Evolutionary conservation across 2,797 vertebrate species (phyloP), one percentile per base, ranked within the genome.

Genomic region (Trachurus trachurus): DNA sequence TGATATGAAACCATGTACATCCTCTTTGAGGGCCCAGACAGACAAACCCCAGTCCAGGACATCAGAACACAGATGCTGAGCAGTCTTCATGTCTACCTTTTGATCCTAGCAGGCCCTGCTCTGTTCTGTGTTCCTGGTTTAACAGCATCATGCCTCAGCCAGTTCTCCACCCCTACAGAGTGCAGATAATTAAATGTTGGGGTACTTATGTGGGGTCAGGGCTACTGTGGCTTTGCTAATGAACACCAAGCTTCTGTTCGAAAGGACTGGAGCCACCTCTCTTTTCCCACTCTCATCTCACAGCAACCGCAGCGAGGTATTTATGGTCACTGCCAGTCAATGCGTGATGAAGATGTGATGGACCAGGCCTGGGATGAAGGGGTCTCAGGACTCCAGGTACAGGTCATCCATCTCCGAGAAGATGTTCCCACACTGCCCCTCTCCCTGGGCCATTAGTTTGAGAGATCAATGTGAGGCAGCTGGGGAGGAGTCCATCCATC

Each of bases 131-230:
- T 62, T 71, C 88, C 92, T 90, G 87, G 78, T 93, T 90, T 81
- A 91, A 91, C 89, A 71, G 95, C 96, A 96, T 93, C 88, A 85
- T 88, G 12, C 54, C 74, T 83, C 85, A 93, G 87, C 92, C 93
- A 39, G 50, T 70, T 22, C 57, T 44, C 16, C 34, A 11, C 39
- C 68, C 70, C 52, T 17, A 91, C 89, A 90, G 95, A 94, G 94
- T 90, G 93, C 87, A 85, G 76, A 77, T 84, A 95, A 96, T 96
- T 95, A 95, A 94, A 96, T 96, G 94, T 60, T 96, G 85, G 95
- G 90, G 85, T 88, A 89, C 88, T 95, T 94, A 95, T 93, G 93
- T 92, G 84, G 88, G 94, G 91, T 95, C 95, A 95, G 66, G 81
- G 62, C 60, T 31, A 69, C 80, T 86, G 29, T 8, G 92, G 83